Conservation (phyloP, 2,797 vertebrate genomes). For the Kryptolebias ocellatus region DNA sequence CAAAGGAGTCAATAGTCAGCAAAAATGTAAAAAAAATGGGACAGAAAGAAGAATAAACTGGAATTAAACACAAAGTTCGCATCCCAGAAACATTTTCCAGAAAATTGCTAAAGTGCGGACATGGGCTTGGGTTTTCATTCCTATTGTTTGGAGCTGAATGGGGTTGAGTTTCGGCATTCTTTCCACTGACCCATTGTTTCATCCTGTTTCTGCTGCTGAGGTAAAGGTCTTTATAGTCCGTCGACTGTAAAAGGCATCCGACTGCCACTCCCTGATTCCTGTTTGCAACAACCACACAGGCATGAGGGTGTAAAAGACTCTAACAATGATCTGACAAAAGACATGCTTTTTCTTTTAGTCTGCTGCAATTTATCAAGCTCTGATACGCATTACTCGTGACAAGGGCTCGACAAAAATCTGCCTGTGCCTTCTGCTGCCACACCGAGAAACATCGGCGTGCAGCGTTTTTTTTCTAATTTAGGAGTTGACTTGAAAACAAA, state of each 20-base stretch:
- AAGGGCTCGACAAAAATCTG: background rate
- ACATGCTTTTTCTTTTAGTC: background rate
- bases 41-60: background rate
- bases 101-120: background rate
- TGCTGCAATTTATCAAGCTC: background rate
- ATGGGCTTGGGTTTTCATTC: background rate
- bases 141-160: background rate
- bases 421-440: too few species aligned
- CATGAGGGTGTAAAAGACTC: background rate
- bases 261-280: slow-evolving; percentile 58
- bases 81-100: background rate
- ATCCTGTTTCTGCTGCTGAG: slow-evolving; percentile 8
- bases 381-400: background rate
- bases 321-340: background rate
- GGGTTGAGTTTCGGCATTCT: slow-evolving; percentile 59
- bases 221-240: slow-evolving; percentile 24
- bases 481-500: background rate
- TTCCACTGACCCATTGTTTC: slow-evolving; percentile 39
- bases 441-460: too few species aligned
- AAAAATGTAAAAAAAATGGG: background rate
- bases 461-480: background rate
- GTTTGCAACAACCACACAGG: slow-evolving; percentile 2
- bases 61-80: background rate
- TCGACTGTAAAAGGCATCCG: background rate
- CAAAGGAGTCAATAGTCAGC: too few species aligned